phyloP scores from a whole-genome alignment of 35 echinoderm and acorn worm species.

The Acanthaster planci region DNA sequence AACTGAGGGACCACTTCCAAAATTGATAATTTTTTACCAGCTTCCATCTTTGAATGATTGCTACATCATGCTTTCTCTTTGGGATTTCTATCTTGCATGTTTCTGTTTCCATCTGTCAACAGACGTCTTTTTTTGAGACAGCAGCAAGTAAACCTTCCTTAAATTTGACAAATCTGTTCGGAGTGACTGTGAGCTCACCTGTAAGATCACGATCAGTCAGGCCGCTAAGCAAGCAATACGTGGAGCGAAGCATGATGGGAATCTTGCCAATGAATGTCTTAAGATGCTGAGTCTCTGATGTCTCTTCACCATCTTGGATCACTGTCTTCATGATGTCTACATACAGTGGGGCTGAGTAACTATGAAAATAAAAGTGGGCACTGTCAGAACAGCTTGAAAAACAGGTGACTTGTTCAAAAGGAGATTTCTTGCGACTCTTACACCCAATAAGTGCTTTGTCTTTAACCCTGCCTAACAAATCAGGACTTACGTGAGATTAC shows the following conservation, averaged over 20 bases:
- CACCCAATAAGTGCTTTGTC: no score
- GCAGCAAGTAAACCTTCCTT: neutral
- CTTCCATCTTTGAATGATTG: no score
- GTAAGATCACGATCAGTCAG: constrained; percentile 99
- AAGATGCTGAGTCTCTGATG: constrained; percentile 91
- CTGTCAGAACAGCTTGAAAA: no score
- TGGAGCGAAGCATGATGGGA: constrained; percentile 98
- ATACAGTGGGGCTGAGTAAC: constrained; percentile 98
- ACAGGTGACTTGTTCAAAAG: no score
- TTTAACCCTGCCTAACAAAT: neutral
- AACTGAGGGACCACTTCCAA: no score
- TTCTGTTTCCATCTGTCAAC: neutral
- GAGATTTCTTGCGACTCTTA: no score
- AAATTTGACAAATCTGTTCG: no score
- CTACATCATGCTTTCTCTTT: no score
- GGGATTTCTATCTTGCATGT: no score
- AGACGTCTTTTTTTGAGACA: no score
- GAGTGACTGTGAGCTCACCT: constrained; percentile 33
- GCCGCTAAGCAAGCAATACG: constrained; percentile 93
- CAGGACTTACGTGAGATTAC: constrained; percentile 91
- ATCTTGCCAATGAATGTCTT: constrained; percentile 98
- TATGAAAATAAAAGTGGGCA: constrained; percentile 24
- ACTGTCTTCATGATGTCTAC: constrained; percentile 98
- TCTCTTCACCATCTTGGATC: constrained; percentile 82
- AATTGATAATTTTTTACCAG: no score